phyloP scores from a whole-genome alignment of 2,888 invertebrate species.

The Nomada fucata region DNA sequence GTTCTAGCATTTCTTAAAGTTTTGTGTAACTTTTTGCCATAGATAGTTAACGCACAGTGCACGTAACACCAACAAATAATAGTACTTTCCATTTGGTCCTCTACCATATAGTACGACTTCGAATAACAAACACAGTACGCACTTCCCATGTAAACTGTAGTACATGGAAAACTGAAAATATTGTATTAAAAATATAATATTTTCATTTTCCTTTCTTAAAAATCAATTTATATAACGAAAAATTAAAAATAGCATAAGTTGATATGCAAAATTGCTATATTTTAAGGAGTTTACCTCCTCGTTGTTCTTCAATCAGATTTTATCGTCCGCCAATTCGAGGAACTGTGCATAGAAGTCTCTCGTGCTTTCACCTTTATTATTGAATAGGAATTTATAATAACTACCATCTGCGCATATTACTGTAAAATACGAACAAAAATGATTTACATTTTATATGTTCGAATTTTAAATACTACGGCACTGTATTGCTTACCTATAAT shows the following conservation, averaged over 20 bases:
- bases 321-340: constrained; percentile 93
- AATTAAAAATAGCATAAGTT: constrained; percentile 39
- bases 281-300: constrained; percentile 44
- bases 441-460: background rate
- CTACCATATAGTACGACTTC: constrained; percentile 45
- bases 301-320: constrained; percentile 78
- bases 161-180: constrained; percentile 35
- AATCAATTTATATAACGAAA: constrained; percentile 50
- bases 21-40: constrained; percentile 5
- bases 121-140: constrained; percentile 45
- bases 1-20: constrained; percentile 36
- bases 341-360: constrained; percentile 97
- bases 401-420: constrained; percentile 98
- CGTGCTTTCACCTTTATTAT: constrained; percentile 97
- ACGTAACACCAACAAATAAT: constrained; percentile 63
- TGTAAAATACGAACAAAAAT: constrained; percentile 84
- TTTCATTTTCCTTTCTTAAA: constrained; percentile 24
- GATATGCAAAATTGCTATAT: background rate
- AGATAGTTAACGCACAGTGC: constrained; percentile 54
- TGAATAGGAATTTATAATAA: constrained; percentile 98
- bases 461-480: background rate
- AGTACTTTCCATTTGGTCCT: constrained; percentile 70
- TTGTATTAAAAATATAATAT: constrained; percentile 26
- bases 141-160: constrained; percentile 28
- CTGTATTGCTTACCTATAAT: constrained; percentile 92